A percentile compares a stretch with the other conserved stretches of the same genome.
These are phyloP conservation scores for Andrena fulva DNA, from an alignment of 2,888 invertebrate genomes.

Conservation along the genomic window DNA sequence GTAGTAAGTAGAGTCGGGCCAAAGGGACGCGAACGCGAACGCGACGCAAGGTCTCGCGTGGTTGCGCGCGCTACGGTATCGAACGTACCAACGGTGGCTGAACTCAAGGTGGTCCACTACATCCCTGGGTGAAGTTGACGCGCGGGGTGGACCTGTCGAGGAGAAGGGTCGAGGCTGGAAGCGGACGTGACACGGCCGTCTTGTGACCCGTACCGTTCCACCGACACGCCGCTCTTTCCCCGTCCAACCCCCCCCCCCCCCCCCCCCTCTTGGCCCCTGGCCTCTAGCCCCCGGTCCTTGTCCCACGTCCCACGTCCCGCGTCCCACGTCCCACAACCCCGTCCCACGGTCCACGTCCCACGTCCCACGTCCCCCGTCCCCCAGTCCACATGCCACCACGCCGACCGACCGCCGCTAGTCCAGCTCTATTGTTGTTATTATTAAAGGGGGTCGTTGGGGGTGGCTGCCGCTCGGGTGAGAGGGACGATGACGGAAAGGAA, in stretches of 20 bases:
- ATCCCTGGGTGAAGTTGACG: slow-evolving; percentile 78
- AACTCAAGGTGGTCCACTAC: slow-evolving; percentile 67
- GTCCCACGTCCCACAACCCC: slow-evolving; percentile 62
- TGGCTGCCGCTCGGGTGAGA: slow-evolving; percentile 75
- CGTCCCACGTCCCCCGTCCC: slow-evolving; percentile 60
- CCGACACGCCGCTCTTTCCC: slow-evolving; percentile 58
- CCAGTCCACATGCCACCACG: slow-evolving; percentile 75
- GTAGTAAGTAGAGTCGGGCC: not conserved
- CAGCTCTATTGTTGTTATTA: slow-evolving; percentile 84
- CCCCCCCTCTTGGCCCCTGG: slow-evolving; percentile 31
- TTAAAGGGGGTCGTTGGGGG: slow-evolving; percentile 80
- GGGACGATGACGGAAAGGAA: slow-evolving; percentile 85
- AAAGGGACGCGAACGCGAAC: slow-evolving; percentile 7
- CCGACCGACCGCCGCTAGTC: slow-evolving; percentile 77
- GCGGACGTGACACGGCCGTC: slow-evolving; percentile 84
- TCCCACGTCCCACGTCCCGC: slow-evolving; percentile 40
- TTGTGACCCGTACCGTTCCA: slow-evolving; percentile 80
- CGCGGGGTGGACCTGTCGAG: slow-evolving; percentile 80
- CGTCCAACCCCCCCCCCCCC: slow-evolving; percentile 40
- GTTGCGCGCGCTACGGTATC: slow-evolving; percentile 60
- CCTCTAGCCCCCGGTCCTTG: slow-evolving; percentile 58
- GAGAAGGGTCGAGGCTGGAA: slow-evolving; percentile 80
- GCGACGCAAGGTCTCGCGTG: slow-evolving; percentile 30
- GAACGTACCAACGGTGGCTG: slow-evolving; percentile 52
- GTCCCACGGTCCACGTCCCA: slow-evolving; percentile 42